Evolutionary conservation across 2,113 vertebrate species (phyloP), one percentile per base, ranked within the genome.

Genomic region (Erinaceus europaeus): DNA sequence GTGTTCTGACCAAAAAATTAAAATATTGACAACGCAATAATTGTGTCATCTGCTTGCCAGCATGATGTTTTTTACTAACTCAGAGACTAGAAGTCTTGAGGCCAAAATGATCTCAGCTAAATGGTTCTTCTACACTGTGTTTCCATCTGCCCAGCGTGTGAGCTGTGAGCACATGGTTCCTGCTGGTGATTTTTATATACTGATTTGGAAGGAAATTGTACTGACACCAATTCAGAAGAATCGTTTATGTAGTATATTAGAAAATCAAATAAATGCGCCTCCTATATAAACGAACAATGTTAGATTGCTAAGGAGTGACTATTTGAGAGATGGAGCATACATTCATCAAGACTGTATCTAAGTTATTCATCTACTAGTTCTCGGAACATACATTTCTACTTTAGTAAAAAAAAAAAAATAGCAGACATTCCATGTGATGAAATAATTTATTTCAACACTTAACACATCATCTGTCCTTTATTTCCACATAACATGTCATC

Each of bases 391-490:
- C 38, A 62, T 71, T 57, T 34, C 34, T 81, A 68, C 73, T 92
- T 50, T 59, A 59, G 69, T 75, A 76, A 71, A 87, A 57, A 93
- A n/a, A 55, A 53, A 90, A 93, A 92, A 87, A 69, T 52, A 91
- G 29, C 42, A 61, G 34, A 11, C 50, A 91, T 6, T 12, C 6
- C 23, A 89, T 53, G 90, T 93, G 57, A 86, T 94, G 86, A 94
- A 96, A 96, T 90, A 93, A 94, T 44, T 92, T 69, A 76, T 96
- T 96, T 93, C 90, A 94, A 91, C 71, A 88, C 65, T 78, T 91
- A 81, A 67, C 83, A 68, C 32, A 93, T 95, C 88, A 84, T 92
- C 89, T 83, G 68, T 59, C 67, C 91, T 1, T 77, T 93, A 91
- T 91, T 95, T 92, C 55, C 85, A 95, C 83, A 93, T 90, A 79